Evolutionary conservation across 2,113 vertebrate genomes (phyloP).

Genomic region (Penelope pileata): DNA sequence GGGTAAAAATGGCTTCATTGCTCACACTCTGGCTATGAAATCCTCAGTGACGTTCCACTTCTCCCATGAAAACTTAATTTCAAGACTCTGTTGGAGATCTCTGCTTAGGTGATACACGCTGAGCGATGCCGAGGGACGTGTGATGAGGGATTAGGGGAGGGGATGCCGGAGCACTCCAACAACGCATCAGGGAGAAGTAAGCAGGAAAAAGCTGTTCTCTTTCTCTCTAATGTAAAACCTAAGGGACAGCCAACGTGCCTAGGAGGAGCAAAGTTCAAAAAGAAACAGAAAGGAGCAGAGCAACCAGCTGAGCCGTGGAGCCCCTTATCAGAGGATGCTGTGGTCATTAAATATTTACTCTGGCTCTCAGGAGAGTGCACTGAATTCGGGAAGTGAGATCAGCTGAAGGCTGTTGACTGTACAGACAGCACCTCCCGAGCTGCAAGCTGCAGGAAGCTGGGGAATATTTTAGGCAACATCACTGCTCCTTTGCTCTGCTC

Average conservation of each 20-base stretch:
- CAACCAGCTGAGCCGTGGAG: neutral
- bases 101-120: neutral
- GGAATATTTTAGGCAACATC: neutral
- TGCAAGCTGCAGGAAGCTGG: neutral
- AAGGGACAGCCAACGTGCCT: neutral
- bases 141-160: neutral
- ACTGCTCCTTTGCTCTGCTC: neutral
- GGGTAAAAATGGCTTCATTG: neutral
- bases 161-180: neutral
- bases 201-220: neutral
- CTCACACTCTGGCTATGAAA: neutral
- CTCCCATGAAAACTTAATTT: neutral
- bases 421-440: neutral
- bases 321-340: conserved; percentile 54
- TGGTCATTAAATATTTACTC: conserved; percentile 6
- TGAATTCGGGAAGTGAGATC: conserved; percentile 18
- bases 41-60: neutral
- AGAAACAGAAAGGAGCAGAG: conserved; percentile 31
- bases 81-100: neutral
- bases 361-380: neutral
- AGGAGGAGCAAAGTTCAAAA: conserved; percentile 31
- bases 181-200: neutral
- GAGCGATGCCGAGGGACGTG: accelerated
- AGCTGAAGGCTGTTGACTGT: neutral
- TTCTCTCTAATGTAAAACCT: neutral